Conservation (phyloP, 2,888 invertebrate species). For the Acleris sparsana region DNA sequence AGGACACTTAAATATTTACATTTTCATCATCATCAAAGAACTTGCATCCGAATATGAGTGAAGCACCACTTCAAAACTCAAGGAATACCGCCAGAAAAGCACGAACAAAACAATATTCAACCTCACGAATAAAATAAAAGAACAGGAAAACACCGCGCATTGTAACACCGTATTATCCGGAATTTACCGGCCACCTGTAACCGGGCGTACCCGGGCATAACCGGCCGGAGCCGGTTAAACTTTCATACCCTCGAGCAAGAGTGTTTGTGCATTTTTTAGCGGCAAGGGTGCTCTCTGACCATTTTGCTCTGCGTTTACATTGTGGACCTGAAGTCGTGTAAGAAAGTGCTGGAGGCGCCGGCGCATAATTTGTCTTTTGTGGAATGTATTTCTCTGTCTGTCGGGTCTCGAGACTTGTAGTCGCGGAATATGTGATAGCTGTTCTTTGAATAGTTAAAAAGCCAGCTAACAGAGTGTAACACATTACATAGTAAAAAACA, state of each 20-base stretch:
- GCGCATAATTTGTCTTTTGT: background rate
- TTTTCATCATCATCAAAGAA: no score
- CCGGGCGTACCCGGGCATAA: conserved; percentile 62
- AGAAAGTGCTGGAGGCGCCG: background rate
- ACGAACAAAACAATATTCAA: background rate
- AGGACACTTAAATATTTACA: no score
- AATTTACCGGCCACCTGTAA: conserved; percentile 64
- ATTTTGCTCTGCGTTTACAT: conserved; percentile 2
- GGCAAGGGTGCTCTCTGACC: conserved; percentile 9
- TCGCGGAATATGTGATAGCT: no score
- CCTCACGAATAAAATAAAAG: conserved; percentile 46
- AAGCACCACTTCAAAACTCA: no score
- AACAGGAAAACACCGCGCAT: conserved; percentile 44
- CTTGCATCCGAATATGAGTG: no score
- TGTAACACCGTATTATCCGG: conserved; percentile 58
- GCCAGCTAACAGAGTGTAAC: no score
- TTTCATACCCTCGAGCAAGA: conserved; percentile 61
- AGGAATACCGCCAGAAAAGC: background rate
- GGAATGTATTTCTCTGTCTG: background rate
- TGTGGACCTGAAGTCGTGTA: background rate
- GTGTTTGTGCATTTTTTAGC: conserved; percentile 66
- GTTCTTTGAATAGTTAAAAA: no score
- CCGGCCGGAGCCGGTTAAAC: conserved; percentile 66
- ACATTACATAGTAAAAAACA: no score
- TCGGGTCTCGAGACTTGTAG: background rate